A percentile compares a stretch with the other conserved stretches of the same genome.
Conservation (phyloP, 1,140 invertebrate genomes). For the Drosophila ogumai region DNA sequence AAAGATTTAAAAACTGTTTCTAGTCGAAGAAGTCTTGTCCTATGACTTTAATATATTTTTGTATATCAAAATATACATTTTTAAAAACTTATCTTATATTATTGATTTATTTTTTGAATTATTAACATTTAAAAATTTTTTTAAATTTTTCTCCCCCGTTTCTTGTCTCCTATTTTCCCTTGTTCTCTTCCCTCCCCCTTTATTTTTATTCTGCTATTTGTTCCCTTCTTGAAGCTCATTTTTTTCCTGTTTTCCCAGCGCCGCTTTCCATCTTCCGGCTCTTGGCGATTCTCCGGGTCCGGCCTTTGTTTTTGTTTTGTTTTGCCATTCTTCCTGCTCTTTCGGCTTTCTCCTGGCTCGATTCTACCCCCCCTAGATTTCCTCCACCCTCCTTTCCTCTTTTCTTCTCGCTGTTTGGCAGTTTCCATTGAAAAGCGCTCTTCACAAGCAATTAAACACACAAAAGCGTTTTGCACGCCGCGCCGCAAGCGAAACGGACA, state of each 20-base stretch:
- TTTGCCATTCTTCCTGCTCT: conserved; percentile 16
- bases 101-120: background rate
- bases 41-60: background rate
- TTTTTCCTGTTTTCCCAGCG: conserved; percentile 4
- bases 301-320: conserved; percentile 42
- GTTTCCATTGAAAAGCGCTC: conserved; percentile 81
- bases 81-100: no score
- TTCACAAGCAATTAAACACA: conserved; percentile 84
- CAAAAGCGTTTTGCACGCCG: conserved; percentile 78
- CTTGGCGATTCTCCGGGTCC: conserved; percentile 28
- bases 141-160: background rate
- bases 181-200: background rate
- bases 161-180: background rate
- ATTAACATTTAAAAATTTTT: no score
- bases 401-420: conserved; percentile 47
- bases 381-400: conserved; percentile 11
- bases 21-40: background rate
- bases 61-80: no score
- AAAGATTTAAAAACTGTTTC: background rate
- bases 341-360: conserved; percentile 7
- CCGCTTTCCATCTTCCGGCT: conserved; percentile 33
- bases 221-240: conserved; percentile 3
- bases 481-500: conserved; percentile 70
- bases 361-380: background rate
- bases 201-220: conserved; percentile 10